Evolutionary conservation across 2,888 invertebrate genomes (phyloP), one percentile per base, ranked within the genome.

Genomic region (Melanostoma scalare): DNA sequence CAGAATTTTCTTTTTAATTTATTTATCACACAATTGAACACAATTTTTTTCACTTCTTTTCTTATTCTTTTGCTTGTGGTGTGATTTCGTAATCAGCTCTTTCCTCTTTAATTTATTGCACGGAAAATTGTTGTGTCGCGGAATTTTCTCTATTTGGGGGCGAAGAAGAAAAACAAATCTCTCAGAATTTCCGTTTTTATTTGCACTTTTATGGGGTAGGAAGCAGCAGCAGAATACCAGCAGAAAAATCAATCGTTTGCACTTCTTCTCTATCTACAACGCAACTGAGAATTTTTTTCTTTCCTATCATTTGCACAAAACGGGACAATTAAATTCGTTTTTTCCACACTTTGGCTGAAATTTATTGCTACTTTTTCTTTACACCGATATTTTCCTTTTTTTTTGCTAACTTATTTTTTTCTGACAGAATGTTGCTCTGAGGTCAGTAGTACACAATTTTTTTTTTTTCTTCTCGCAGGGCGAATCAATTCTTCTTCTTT

Each of bases 11-110:
- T 46, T 67, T 61, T 72, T 81, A 33, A 31, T 67, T 40, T 48
- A 76, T 63, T 85, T 80, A 82, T 82, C 82, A 82, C 82, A 82
- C 78, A 73, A 78, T 73, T 82, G 82, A 82, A 82, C 82, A 82
- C 82, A 82, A 79, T 78, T 74, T 84, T 68, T 75, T 69, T 69
- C 35, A 68, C 44, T 61, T 20, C 20, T 53, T 48, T 42, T 71
- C 9, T 38, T 58, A 30, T 60, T 35, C 48, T 42, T 75, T 33
- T 73, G 56, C 40, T 68, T 74, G 52, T 50, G 46, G 30, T 52
- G 33, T 65, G 79, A 67, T 84, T 74, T 78, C 82, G 77, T 82
- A 82, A 77, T 77, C 72, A 73, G 55, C 30, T 67, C 56, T 10
- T 61, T 10, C 61, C 33, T 69, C 30, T 65, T 68, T 60, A 58